These are phyloP conservation scores for Sacculina carcini DNA, from an alignment of 2,888 invertebrate species.

Conservation along the genomic window DNA sequence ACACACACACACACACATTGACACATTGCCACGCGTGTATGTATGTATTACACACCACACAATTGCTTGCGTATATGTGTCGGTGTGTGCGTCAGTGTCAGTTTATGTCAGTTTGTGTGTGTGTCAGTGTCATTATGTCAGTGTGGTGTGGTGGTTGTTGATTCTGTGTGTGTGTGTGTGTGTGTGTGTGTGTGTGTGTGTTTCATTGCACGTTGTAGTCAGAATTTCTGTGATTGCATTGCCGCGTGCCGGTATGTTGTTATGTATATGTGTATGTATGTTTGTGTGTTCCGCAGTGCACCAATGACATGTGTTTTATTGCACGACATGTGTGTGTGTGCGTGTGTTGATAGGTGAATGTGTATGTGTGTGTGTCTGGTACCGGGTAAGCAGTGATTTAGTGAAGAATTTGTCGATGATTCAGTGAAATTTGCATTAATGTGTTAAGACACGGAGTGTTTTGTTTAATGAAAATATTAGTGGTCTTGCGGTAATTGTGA, in stretches of 20 bases:
- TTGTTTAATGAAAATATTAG: too few species aligned
- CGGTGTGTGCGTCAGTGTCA: neutral
- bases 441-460: too few species aligned
- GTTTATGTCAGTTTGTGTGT: neutral
- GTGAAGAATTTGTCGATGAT: too few species aligned
- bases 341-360: neutral
- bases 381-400: too few species aligned
- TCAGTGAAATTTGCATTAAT: too few species aligned
- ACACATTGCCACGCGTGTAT: neutral
- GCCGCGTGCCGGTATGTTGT: neutral
- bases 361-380: neutral
- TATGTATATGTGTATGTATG: constrained; percentile 1
- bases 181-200: constrained; percentile 3
- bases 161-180: neutral
- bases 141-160: neutral
- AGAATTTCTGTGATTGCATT: neutral
- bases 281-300: constrained; percentile 2
- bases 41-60: too few species aligned
- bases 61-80: neutral
- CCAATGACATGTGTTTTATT: neutral
- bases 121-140: neutral
- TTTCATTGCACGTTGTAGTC: constrained; percentile 3
- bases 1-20: neutral
- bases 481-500: too few species aligned
- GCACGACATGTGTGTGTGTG: neutral